A percentile compares a stretch with the other conserved stretches of the same genome.
Conservation (phyloP, 2,888 invertebrate genomes). For the Troides aeacus region DNA sequence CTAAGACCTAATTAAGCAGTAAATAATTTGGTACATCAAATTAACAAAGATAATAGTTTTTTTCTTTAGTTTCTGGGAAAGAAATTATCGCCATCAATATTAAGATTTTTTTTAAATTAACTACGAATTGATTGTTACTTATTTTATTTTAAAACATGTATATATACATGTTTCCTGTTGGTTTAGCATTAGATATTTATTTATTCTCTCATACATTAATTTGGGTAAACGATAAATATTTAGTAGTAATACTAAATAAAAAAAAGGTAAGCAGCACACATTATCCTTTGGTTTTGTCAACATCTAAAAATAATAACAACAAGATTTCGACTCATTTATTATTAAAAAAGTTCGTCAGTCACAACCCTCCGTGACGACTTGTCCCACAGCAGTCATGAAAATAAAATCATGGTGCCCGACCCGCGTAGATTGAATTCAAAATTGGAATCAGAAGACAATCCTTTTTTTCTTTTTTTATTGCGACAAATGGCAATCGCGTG, state of each 20-base stretch:
- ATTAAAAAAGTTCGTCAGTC: conserved; percentile 56
- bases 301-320: conserved; percentile 53
- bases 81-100: too few relatives aligned
- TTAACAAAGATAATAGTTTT: too few relatives aligned
- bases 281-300: conserved; percentile 49
- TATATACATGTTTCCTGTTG: too few relatives aligned
- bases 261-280: conserved; percentile 40
- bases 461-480: conserved; percentile 69
- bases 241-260: neutral
- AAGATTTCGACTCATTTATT: conserved; percentile 62
- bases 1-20: too few relatives aligned
- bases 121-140: too few relatives aligned
- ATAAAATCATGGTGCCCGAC: conserved; percentile 76
- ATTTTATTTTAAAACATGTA: too few relatives aligned
- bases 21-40: too few relatives aligned
- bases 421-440: conserved; percentile 76
- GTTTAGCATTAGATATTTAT: too few relatives aligned
- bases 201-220: too few relatives aligned
- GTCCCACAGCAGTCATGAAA: conserved; percentile 74
- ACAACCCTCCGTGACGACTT: conserved; percentile 44
- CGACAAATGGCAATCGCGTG: conserved; percentile 60
- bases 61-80: too few relatives aligned
- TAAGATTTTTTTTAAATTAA: too few relatives aligned
- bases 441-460: conserved; percentile 77
- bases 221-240: too few relatives aligned